Evolutionary conservation across 2,113 vertebrate genomes (phyloP), one percentile per base, ranked within the genome.

Genomic region (Alaudala cheleensis): DNA sequence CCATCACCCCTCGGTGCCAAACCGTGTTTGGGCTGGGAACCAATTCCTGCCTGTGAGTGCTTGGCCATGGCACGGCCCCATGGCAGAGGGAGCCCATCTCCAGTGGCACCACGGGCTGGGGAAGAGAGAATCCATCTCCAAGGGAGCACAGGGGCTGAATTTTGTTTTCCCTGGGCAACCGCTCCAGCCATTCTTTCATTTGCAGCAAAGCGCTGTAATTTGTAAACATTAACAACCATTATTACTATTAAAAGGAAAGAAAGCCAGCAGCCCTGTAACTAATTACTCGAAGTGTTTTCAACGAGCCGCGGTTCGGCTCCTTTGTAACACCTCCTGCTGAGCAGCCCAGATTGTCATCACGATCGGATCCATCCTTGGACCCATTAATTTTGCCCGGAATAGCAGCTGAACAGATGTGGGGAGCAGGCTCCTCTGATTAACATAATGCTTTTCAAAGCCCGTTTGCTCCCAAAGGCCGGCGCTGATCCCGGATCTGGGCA

Each of bases 161-260:
- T 45, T 49, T 0, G 3, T 73, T 22, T 81, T 81, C 88, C n/a
- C 47, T 3, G 84, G 67, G 69, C 50, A 91, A 53, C 86, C 1
- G 4, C 64, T 97, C 86, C 67, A 44, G 79, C 45, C 29, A 10
- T 77, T 81, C 94, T 94, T 95, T 90, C 78, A 22, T 94, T 95
- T 94, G 77, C 94, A 96, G 88, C 61, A 33, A 94, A 95, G 76
- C 40, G 40, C 95, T 95, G 95, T 92, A 86, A 98, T 97, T 97
- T 97, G 98, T 98, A 98, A 98, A 97, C 97, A 95, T 97, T 98
- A 98, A 98, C 98, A 98, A 97, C 97, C 96, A 74, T 97, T 97
- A 97, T 98, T 97, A 95, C 97, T 97, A 95, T 97, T 97, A 97
- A 96, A 97, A 96, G 95, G 95, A 92, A 97, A 96, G 97, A 96